Percentiles rank a stretch among this genome's conserved stretches.
These are phyloP conservation scores for Eupithecia abbreviata DNA, from an alignment of 2,888 invertebrate species.

Conservation along the genomic window DNA sequence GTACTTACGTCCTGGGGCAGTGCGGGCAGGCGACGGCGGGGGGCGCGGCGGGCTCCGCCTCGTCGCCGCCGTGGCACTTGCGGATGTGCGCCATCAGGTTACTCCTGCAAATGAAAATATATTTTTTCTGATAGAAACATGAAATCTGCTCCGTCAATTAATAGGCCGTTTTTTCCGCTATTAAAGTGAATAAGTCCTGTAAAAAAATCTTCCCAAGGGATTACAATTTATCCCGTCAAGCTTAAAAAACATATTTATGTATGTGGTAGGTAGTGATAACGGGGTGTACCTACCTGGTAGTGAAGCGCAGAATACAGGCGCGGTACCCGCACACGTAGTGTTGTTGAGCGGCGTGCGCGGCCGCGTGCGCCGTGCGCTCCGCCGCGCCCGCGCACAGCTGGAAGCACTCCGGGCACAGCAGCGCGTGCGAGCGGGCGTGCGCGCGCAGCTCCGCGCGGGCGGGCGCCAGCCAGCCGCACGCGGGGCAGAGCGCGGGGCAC, in stretches of 20 bases:
- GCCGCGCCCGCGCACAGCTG: constrained; percentile 48
- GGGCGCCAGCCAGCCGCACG: constrained; percentile 38
- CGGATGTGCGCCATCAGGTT: constrained; percentile 75
- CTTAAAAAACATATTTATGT: no score
- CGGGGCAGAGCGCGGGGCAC: constrained; percentile 44
- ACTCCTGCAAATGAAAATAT: no score
- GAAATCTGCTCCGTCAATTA: no score
- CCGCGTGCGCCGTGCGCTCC: constrained; percentile 59
- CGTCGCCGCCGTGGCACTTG: constrained; percentile 64
- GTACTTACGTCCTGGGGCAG: constrained; percentile 66
- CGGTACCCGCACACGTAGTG: constrained; percentile 77
- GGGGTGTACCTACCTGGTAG: constrained; percentile 54
- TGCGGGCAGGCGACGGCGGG: constrained; percentile 49
- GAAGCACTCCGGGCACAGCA: constrained; percentile 44
- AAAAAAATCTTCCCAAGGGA: no score
- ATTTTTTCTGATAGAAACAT: no score
- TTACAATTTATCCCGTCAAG: no score
- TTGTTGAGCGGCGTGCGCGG: constrained; percentile 65
- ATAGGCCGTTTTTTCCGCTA: no score
- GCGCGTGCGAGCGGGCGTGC: constrained; percentile 41
- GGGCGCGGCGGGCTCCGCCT: constrained; percentile 35
- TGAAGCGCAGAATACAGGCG: constrained; percentile 73
- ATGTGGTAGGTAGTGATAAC: no score
- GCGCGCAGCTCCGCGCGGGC: constrained; percentile 37
- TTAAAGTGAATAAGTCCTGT: no score